Percentiles rank a stretch among this genome's conserved stretches.
Evolutionary conservation across 2,797 vertebrate genomes (phyloP).

Genomic region (Cephalopachus bancanus): DNA sequence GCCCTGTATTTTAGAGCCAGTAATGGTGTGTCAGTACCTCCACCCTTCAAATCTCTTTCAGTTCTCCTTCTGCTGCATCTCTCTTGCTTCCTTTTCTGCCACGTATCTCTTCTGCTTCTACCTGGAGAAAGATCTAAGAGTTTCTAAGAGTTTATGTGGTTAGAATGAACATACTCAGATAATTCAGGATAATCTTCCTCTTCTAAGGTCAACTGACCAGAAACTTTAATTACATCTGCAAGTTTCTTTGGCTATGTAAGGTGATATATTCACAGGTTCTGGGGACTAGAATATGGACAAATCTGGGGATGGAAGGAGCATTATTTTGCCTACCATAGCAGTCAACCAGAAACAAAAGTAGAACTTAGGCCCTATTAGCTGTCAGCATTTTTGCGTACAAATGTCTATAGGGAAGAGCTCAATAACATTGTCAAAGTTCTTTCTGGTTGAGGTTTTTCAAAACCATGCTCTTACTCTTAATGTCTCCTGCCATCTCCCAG

Average conservation of each 20-base stretch:
- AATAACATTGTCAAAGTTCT: neutral
- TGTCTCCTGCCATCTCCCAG: neutral
- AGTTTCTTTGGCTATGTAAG: neutral
- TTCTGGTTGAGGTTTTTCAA: slow-evolving; percentile 19
- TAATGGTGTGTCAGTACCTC: too few species aligned
- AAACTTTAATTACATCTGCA: neutral
- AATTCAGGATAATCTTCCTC: neutral
- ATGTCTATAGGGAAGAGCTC: neutral
- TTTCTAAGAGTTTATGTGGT: neutral
- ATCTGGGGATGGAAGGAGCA: neutral
- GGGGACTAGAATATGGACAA: neutral
- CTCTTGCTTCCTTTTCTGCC: neutral
- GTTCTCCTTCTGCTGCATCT: neutral
- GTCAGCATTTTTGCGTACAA: neutral
- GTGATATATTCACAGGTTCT: neutral
- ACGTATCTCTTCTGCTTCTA: neutral
- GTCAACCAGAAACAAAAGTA: neutral
- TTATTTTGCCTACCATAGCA: neutral
- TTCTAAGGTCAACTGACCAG: neutral
- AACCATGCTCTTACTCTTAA: neutral
- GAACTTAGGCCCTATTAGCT: neutral
- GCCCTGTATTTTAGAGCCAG: neutral
- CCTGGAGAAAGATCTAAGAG: neutral
- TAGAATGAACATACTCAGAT: neutral
- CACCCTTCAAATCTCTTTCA: neutral